Conservation (phyloP, 2,797 vertebrate genomes). For the Malurus leucopterus region DNA sequence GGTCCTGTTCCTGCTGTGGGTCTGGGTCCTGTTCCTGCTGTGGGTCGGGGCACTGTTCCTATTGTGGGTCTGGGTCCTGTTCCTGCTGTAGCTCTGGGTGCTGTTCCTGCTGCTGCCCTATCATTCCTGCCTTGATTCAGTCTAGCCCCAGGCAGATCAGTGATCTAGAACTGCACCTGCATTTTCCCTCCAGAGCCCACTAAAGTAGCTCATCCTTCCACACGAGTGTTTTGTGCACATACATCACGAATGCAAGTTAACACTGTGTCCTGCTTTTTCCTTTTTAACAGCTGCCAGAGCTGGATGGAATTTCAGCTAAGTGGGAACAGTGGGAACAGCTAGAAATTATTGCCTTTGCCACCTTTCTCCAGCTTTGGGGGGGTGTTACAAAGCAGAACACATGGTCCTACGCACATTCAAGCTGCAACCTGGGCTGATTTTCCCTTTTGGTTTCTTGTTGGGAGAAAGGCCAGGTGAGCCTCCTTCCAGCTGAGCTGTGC, state of each 20-base stretch:
- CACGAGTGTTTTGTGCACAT: fast-evolving
- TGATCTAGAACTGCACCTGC: fast-evolving
- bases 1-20: no score
- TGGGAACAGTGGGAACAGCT: neutral
- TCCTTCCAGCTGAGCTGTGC: fast-evolving
- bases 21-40: neutral
- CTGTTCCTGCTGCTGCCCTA: neutral
- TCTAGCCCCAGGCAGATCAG: neutral
- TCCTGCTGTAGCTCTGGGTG: neutral
- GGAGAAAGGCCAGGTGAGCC: fast-evolving
- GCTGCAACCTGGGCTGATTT: fast-evolving
- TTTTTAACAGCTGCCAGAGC: neutral
- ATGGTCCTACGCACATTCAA: fast-evolving
- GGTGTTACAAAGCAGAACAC: neutral
- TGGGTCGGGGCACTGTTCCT: no score
- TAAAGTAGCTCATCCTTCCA: neutral
- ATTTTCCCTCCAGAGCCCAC: neutral
- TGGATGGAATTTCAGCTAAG: neutral
- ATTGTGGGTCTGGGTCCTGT: neutral
- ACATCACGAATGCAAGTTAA: neutral
- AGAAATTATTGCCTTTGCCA: neutral
- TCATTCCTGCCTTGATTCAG: neutral
- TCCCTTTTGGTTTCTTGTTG: neutral
- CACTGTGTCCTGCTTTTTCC: no score
- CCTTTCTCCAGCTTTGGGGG: neutral